Conservation (phyloP, 2,888 invertebrate species). For the Rapana venosa region DNA sequence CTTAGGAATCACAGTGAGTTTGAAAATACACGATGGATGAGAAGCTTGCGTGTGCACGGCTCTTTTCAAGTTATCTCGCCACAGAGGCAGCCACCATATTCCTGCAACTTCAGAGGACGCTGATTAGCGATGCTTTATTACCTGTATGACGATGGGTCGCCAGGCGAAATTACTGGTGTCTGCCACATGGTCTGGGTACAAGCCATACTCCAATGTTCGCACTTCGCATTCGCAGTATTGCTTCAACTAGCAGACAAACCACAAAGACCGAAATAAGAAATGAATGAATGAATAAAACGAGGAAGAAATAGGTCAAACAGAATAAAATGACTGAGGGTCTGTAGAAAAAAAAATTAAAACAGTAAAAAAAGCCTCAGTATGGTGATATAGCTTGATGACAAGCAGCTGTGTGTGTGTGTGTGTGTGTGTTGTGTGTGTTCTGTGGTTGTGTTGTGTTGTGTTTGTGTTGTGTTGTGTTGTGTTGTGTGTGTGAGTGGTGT, state of each 20-base stretch:
- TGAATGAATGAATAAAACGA: background rate
- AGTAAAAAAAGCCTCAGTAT: background rate
- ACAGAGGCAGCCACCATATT: background rate
- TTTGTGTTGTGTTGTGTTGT: no score
- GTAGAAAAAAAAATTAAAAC: background rate
- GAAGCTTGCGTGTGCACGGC: no score
- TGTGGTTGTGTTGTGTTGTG: no score
- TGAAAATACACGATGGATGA: background rate
- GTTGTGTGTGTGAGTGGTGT: no score
- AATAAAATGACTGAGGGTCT: background rate
- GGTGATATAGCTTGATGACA: background rate
- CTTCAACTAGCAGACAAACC: constrained; percentile 55
- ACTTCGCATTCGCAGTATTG: constrained; percentile 66
- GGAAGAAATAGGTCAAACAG: background rate
- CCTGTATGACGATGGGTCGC: constrained; percentile 68
- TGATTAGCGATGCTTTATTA: constrained; percentile 47
- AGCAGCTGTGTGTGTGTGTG: background rate
- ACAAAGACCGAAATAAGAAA: background rate
- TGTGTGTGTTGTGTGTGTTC: no score
- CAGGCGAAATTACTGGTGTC: constrained; percentile 62
- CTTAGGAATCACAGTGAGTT: background rate
- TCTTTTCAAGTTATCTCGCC: no score
- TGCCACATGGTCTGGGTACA: constrained; percentile 65
- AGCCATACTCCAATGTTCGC: constrained; percentile 55
- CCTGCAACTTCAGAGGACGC: no score